phyloP scores from a whole-genome alignment of 2,797 vertebrate genomes.

The Sitta carolinensis region DNA sequence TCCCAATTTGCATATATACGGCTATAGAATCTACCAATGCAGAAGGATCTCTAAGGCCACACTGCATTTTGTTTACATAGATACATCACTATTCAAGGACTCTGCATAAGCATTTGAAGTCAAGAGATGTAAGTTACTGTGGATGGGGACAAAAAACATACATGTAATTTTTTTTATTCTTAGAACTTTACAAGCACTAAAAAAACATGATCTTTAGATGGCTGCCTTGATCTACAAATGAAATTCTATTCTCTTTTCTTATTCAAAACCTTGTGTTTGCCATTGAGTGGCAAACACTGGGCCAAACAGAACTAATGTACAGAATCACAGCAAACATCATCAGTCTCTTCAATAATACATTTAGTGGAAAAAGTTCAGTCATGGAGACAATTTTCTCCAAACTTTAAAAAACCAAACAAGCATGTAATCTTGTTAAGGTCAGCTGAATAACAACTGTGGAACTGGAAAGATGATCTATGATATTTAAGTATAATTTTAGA shows the following conservation, averaged over 20 bases:
- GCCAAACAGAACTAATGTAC: neutral
- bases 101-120: neutral
- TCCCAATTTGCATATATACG: neutral
- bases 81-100: neutral
- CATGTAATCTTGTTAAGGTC: neutral
- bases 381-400: neutral
- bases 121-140: neutral
- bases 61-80: neutral
- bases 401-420: neutral
- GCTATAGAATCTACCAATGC: neutral
- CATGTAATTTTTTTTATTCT: neutral
- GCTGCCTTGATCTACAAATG: neutral
- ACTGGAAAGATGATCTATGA: neutral
- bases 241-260: neutral
- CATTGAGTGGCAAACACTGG: neutral
- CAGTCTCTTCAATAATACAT: neutral
- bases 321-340: neutral
- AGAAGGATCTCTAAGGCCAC: neutral
- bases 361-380: neutral
- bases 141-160: neutral
- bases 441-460: neutral
- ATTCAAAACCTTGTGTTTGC: neutral
- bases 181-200: neutral
- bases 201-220: neutral
- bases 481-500: neutral